phyloP scores from a whole-genome alignment of 2,113 vertebrate genomes.

The Pomatorhinus ruficollis region DNA sequence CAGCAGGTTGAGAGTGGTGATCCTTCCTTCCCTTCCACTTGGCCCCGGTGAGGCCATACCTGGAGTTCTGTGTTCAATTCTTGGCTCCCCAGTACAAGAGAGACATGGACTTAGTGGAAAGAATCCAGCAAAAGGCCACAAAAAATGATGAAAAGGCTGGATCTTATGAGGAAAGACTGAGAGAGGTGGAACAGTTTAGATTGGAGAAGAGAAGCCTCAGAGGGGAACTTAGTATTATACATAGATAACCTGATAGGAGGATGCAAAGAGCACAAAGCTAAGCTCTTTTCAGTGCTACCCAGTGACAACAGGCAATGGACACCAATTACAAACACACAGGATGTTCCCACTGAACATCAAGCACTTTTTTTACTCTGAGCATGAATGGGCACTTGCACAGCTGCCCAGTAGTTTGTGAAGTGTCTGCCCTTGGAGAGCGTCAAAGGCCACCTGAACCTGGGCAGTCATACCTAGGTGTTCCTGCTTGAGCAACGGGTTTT shows the following conservation, averaged over 20 bases:
- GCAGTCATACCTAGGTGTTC: accelerated
- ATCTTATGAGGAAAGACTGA: neutral
- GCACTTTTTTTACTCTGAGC: neutral
- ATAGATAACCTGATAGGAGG: neutral
- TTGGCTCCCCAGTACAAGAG: neutral
- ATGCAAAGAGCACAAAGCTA: neutral
- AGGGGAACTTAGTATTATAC: neutral
- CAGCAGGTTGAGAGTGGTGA: neutral
- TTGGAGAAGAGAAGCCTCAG: neutral
- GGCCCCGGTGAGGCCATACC: neutral
- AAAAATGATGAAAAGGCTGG: neutral
- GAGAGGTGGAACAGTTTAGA: neutral
- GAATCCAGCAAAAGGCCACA: neutral
- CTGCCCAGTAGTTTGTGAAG: neutral
- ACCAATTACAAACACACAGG: neutral
- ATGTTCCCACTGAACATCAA: neutral
- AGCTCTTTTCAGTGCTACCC: neutral
- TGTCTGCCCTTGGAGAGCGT: neutral
- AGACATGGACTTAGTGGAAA: neutral
- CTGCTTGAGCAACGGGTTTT: neutral
- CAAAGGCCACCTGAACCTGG: neutral
- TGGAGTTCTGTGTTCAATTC: neutral
- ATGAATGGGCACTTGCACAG: neutral
- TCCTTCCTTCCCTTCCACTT: neutral
- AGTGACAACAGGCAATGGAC: neutral